Base-by-base conservation (phyloP, 2,888 invertebrate genomes). In the Drosophila lacicola region DNA sequence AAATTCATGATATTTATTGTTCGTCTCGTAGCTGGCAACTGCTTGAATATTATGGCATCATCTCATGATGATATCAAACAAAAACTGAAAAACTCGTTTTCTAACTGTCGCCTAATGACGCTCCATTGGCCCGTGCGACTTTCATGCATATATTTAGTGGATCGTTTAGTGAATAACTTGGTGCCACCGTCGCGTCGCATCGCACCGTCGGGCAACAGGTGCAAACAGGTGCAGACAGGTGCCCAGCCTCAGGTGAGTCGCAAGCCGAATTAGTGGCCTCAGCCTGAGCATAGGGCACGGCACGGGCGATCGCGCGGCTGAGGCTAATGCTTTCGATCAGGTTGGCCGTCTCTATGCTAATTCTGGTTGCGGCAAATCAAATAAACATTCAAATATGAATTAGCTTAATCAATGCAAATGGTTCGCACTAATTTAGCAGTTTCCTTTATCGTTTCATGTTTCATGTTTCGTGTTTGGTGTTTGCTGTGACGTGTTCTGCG, bases 341-440 rank as follows among this genome's bases (percentile, higher is more conserved):
- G 68, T 68, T 62, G 42, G 17, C 58, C 49, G 39, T 21, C 44
- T 19, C 25, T 41, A 62, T 70, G 66, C 47, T 64, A 58, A 70
- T 66, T 51, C 19, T 19, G 14, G 36, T 13, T 60, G 73, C 58
- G 74, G 77, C 49, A 67, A 80, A 62, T 71, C 64, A 70, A 77
- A 85, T 70, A 70, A 80, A 69, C 65, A 78, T 76, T 70, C 70
- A 65, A 66, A 76, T 76, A 73, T 78, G 75, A 79, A 79, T 81
- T 65, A 78, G 70, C 60, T 76, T 83, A 81, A 87, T 81, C 82
- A 83, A 82, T 87, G 84, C 82, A 84, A 82, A 82, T 87, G 74
- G 67, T 79, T 81, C 87, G 88, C 82, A 87, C 82, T 84, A 84
- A 87, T 87, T 82, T 87, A 67, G 67, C 65, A 60, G 68, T 72